Evolutionary conservation across 2,888 invertebrate species (phyloP), one percentile per base, ranked within the genome.

Genomic region (Druceiella hillmani): DNA sequence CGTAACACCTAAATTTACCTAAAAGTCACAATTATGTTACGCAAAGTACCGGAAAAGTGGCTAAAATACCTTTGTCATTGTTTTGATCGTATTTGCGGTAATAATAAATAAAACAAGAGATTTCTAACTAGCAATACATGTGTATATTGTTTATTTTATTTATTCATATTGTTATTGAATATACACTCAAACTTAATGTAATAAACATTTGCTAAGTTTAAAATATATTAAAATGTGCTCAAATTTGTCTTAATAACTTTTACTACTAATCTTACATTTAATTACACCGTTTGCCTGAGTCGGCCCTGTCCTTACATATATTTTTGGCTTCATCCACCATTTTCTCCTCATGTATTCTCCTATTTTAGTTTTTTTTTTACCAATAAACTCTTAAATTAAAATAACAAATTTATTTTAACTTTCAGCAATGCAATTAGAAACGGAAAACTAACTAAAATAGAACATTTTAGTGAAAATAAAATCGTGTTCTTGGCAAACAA

Each of bases 401-500:
- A n/a, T n/a, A n/a, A n/a, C n/a, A 38, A 38, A 28, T 45, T 45
- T 45, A 44, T 42, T 43, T 43, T 36, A 36, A 37, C 33, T 32
- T 44, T 41, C 30, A 28, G 34, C 41, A 44, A 44, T 41, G 41
- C 45, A 45, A 45, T 40, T 27, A 27, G 39, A 35, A 28, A 37
- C 32, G 38, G 33, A 44, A 41, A 44, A 38, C 29, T 34, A 38
- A 41, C 43, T 43, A 32, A 43, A 41, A 43, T 44, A 10, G 11
- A 27, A 27, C 27, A 27, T 27, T 27, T 27, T 27, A 27, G 10
- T 27, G 10, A 12, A 27, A 27, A 27, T 27, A 40, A 38, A 46
- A 43, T 44, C 33, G 36, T 46, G 39, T 43, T 42, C 37, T 45
- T 45, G 42, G 43, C 43, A 45, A 43, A 41, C 36, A 40, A 36